Percentiles rank a stretch among this genome's conserved stretches.
Evolutionary conservation across 2,113 vertebrate genomes (phyloP).

Genomic region (Carassius auratus): DNA sequence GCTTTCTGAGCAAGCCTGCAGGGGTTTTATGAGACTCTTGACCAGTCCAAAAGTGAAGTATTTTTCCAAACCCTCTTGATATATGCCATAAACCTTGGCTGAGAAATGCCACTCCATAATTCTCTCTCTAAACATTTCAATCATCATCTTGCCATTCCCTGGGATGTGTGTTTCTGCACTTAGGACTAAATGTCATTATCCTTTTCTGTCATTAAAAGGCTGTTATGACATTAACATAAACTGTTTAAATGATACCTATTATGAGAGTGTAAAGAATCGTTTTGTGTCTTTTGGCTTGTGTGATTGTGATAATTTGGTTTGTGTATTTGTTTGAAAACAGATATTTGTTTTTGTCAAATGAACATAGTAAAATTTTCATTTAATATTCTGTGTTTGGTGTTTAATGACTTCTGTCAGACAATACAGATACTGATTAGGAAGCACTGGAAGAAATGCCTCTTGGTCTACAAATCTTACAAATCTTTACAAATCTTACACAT

Average conservation of each 20-base stretch:
- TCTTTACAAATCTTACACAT: not conserved
- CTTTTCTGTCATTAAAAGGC: not conserved
- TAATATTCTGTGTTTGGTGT: conserved; percentile 47
- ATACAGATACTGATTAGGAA: conserved; percentile 49
- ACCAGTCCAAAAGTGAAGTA: not conserved
- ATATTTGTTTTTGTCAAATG: not conserved
- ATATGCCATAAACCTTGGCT: not conserved
- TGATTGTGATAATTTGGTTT: not conserved
- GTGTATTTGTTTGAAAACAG: conserved; percentile 14
- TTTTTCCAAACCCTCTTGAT: not conserved
- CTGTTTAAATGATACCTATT: not conserved
- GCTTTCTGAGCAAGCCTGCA: not conserved
- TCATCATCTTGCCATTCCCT: not conserved
- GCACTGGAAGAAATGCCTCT: conserved; percentile 31
- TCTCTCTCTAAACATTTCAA: not conserved
- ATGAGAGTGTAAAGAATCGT: not conserved
- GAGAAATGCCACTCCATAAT: not conserved
- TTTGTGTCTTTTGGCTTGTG: conserved; percentile 11
- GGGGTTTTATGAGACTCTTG: conserved; percentile 22
- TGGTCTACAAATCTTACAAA: not conserved
- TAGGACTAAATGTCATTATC: not conserved
- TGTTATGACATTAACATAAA: not conserved
- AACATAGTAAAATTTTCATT: conserved; percentile 31
- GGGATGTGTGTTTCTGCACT: not conserved
- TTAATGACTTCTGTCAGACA: conserved; percentile 46